phyloP scores from a whole-genome alignment of 2,113 vertebrate genomes.

The Podarcis cretensis region DNA sequence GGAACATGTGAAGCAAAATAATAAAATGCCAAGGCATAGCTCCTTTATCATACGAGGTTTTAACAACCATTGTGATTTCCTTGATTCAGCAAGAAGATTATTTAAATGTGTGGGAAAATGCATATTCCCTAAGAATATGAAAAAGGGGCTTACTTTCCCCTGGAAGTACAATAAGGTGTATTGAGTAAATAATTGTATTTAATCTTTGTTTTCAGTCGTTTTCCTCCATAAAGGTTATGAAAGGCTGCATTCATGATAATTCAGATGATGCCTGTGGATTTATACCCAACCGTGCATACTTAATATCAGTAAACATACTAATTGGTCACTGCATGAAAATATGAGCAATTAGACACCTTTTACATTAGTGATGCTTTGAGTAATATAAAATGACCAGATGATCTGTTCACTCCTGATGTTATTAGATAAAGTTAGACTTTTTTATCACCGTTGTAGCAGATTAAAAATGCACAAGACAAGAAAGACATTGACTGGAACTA shows the following conservation, averaged over 20 bases:
- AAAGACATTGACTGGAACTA: constrained; percentile 59
- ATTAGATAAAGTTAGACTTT: constrained; percentile 62
- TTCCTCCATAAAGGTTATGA: constrained; percentile 8
- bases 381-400: constrained; percentile 65
- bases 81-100: constrained; percentile 50
- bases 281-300: constrained; percentile 33
- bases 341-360: constrained; percentile 61
- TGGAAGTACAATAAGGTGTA: not conserved
- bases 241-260: constrained; percentile 39
- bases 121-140: constrained; percentile 12
- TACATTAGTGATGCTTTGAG: constrained; percentile 55
- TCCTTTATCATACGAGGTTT: constrained; percentile 34
- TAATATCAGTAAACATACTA: constrained; percentile 61
- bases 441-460: constrained; percentile 53
- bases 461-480: constrained; percentile 59
- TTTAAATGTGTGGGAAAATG: constrained; percentile 33
- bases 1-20: constrained; percentile 54
- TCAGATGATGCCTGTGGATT: constrained; percentile 43
- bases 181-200: constrained; percentile 28
- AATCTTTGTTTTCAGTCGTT: constrained; percentile 29
- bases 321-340: constrained; percentile 62
- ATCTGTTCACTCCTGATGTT: constrained; percentile 64
- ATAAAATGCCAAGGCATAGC: constrained; percentile 29
- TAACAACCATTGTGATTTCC: not conserved
- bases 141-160: constrained; percentile 33